Evolutionary conservation across 2,888 invertebrate genomes (phyloP), one percentile per base, ranked within the genome.

Genomic region (Caenorhabditis macrosperma): DNA sequence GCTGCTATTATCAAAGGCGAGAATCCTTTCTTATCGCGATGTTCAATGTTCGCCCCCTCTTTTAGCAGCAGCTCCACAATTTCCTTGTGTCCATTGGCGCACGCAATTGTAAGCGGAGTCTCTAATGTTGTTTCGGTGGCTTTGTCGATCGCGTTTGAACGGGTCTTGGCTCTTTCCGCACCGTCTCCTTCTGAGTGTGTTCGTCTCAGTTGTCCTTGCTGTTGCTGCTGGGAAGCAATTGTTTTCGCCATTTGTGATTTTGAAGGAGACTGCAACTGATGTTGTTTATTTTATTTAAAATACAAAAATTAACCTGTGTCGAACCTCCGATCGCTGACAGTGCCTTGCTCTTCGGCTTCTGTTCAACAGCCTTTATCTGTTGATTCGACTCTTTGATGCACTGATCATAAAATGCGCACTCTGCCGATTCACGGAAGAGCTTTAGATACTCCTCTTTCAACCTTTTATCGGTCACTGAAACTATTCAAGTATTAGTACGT

Each of bases 111-210:
- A 72, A 99, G 93, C 67, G 98, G 97, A 4, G 99, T 99, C 92
- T 99, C 99, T 92, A 97, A 96, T 93, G 98, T 98, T 89, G 95
- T 96, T 92, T 99, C 98, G 0, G 98, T 99, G 93, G 96, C 96
- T 7, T 96, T 96, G 92, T 99, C 97, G 83, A 99, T 69, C 7
- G 60, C 66, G 55, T 59, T 64, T 3, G 71, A 69, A 15, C 69
- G 28, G 1, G 46, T 24, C 28, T 68, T 63, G 1, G 68, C 96
- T 20, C 78, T 38, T 38, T 78, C 78, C 9, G 63, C 54, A 7
- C 64, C 75, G 60, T 80, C 79, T 2, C 79, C 75, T 28, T 80
- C 79, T 0, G 74, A 74, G 33, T 80, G 79, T 20, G 79, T 80
- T n/a, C 79, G 63, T 38, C 79, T 57, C 50, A 74, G 64, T 20